Evolutionary conservation across 92 coral and sea anemone species (phyloP), one percentile per base, ranked within the genome.

Genomic region (Siderastrea radians): DNA sequence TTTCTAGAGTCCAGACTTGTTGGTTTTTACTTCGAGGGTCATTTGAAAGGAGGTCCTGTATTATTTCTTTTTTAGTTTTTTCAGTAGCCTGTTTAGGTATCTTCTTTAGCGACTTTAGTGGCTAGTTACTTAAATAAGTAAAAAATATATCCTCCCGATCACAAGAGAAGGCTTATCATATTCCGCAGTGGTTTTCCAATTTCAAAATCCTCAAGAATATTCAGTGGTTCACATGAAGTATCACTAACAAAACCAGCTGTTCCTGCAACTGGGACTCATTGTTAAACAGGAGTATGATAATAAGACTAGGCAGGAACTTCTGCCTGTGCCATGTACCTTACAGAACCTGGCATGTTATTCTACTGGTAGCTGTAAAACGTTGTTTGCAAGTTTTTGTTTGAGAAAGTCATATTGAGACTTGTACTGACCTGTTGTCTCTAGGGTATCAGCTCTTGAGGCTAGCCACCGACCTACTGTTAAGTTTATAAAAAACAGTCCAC

Each of bases 211-310:
- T 48, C 59, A 44, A 81, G 45, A 16, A 81, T 55, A 81, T 81
- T 50, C 49, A 81, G 44, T 57, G 86, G 86, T 57, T 81, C 84
- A 79, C 84, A 79, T 17, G 84, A 79, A 10, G 74, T 73, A 47
- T 79, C 74, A 54, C 65, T 49, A 79, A 64, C 72, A 19, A 51
- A 51, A 51, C 53, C 68, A 46, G 17, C 55, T 57, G 50, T 53
- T 13, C 84, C 68, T n/a, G 74, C 47, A 11, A 65, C 84, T 79
- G 68, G 72, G 26, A 26, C 84, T 59, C 77, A 17, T 72, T 72
- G 77, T 51, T 72, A 2, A 46, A 72, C 77, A 49, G 84, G 84
- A 7, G 84, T 79, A 47, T 79, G 84, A 53, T 79, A 79, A 53
- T 79, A 79, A 59, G 77, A 72, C 77, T 38, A 19, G n/a, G 3